These are phyloP conservation scores for Isichthys henryi DNA, from an alignment of 2,113 vertebrate species.

Conservation along the genomic window DNA sequence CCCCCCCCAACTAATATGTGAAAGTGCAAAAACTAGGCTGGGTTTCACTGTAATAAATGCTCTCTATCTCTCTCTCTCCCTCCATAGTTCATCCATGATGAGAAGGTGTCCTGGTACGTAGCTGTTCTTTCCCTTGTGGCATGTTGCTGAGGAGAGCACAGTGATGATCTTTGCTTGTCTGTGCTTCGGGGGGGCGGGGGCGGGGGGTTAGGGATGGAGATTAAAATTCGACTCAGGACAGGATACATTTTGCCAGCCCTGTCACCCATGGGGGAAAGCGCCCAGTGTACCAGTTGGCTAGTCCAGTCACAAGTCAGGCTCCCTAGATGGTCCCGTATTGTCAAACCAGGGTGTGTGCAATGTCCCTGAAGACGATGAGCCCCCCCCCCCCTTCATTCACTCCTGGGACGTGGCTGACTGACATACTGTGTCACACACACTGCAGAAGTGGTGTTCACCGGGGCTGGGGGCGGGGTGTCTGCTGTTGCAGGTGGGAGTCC, in stretches of 20 bases:
- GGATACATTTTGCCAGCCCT: not conserved
- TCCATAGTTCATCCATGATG: conserved; percentile 88
- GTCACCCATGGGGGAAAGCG: not conserved
- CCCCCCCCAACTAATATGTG: not conserved
- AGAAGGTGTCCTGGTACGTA: conserved; percentile 85
- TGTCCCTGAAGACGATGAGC: not conserved
- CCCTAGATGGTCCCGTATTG: not conserved
- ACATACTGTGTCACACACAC: not conserved
- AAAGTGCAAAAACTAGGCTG: not conserved
- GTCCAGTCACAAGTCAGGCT: not conserved
- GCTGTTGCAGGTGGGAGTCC: conserved; percentile 82
- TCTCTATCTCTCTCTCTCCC: conserved; percentile 11
- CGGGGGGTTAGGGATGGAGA: not conserved
- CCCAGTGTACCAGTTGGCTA: not conserved
- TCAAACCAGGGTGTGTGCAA: not conserved
- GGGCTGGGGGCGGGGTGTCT: not conserved
- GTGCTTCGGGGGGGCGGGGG: not conserved
- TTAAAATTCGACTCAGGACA: not conserved
- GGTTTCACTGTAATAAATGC: not conserved
- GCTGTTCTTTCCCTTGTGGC: not conserved
- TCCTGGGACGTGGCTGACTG: not conserved
- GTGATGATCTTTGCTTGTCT: not conserved
- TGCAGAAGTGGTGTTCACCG: not conserved
- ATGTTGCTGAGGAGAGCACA: not conserved
- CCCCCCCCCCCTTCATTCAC: not conserved